A percentile compares a stretch with the other conserved stretches of the same genome.
phyloP scores from a whole-genome alignment of 1,140 invertebrate genomes.

The Thaumatotibia leucotreta region DNA sequence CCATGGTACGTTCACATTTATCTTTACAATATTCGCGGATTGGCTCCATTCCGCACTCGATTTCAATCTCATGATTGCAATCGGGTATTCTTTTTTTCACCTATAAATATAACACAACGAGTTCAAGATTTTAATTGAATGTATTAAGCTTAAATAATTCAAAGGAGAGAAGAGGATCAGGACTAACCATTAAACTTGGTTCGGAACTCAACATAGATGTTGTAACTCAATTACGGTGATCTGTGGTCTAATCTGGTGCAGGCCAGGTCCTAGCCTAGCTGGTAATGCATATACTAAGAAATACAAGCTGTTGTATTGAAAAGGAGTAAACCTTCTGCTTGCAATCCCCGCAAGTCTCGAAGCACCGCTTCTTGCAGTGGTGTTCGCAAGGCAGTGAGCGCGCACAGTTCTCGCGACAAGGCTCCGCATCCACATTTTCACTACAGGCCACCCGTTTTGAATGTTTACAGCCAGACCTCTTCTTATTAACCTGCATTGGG shows the following conservation, averaged over 20 bases:
- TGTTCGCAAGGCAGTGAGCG: conserved; percentile 71
- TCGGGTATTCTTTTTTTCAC: conserved; percentile 62
- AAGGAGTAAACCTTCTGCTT: conserved; percentile 61
- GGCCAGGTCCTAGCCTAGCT: too few species aligned
- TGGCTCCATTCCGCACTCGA: conserved; percentile 45
- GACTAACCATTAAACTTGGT: too few species aligned
- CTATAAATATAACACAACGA: too few species aligned
- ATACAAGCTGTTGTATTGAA: too few species aligned
- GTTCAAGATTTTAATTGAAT: too few species aligned
- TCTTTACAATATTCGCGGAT: conserved; percentile 41
- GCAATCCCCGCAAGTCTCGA: conserved; percentile 70
- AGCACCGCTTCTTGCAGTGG: conserved; percentile 68
- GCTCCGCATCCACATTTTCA: conserved; percentile 42
- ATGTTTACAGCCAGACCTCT: conserved; percentile 66
- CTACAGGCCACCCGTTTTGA: conserved; percentile 51
- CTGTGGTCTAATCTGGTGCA: too few species aligned
- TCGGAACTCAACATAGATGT: too few species aligned
- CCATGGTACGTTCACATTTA: conserved; percentile 49
- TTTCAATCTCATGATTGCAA: conserved; percentile 63
- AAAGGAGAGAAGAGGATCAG: too few species aligned
- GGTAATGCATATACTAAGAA: too few species aligned
- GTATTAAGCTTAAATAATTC: too few species aligned
- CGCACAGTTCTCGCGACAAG: conserved; percentile 69
- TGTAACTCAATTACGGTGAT: too few species aligned
- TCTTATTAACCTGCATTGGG: conserved; percentile 67